Base-by-base conservation (phyloP, 2,113 vertebrate species). In the Callipepla californica region DNA sequence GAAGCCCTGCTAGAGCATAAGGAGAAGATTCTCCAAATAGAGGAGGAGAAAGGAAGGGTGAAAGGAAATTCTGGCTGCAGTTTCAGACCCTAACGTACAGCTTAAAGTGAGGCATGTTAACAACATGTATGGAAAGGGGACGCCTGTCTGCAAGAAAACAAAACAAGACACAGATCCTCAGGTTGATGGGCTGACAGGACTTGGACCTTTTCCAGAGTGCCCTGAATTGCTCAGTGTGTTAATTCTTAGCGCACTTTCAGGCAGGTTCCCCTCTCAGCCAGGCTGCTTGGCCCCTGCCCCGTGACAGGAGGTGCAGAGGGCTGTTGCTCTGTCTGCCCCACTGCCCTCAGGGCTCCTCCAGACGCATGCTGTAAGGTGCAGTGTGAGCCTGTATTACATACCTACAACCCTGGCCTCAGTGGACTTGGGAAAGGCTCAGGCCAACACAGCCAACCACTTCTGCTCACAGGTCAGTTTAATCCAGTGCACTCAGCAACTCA, bases 181-280 rank as follows among this genome's bases (percentile, higher is more conserved):
- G 82, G 72, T 59, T 30, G 7, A 69, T 36, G 40, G 44, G 65
- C 59, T 86, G 72, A 86, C 57, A 82, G 47, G 73, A 82, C 42
- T 20, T 47, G 70, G 90, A 92, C 10, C 44, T 82, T 66, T 84
- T 75, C 92, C 87, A 87, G 65, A 45, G 77, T 57, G 59, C 79
- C 79, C n/a, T 38, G 55, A 92, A 96, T 53, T 94, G 80, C 83
- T 53, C n/a, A 38, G 7, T 26, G 42, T 1, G 22, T 51, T 80
- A 85, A 82, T 51, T 32, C 87, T 51, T 42, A 53, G 44, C 19
- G 53, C 25, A 48, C 47, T 36, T 80, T 92, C 61, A 87, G 66
- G 58, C 59, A 81, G 73, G 80, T n/a, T 86, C 7, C 18, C 62
- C 55, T 57, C n/a, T n/a, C 55, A 92, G 66, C 11, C 50, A 36